phyloP scores from a whole-genome alignment of 2,113 vertebrate genomes.

The Oostethus manadensis region DNA sequence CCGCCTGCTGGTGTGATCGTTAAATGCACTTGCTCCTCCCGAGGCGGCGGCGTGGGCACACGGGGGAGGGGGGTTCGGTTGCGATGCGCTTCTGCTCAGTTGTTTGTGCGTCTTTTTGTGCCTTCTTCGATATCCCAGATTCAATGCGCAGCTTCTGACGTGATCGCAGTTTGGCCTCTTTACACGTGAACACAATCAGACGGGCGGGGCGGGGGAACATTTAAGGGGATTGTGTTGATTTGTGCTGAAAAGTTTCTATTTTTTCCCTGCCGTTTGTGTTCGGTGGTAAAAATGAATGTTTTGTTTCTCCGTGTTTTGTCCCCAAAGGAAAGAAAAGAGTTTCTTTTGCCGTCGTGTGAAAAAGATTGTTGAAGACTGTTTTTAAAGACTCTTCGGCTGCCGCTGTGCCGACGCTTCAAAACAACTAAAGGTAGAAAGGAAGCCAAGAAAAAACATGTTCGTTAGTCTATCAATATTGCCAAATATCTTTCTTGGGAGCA shows the following conservation, averaged over 20 bases:
- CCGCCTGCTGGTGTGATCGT: background rate
- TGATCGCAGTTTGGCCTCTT: conserved; percentile 66
- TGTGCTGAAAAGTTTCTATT: conserved; percentile 64
- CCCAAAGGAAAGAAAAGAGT: conserved; percentile 1
- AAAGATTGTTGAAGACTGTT: conserved; percentile 56
- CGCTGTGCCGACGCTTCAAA: too few species aligned
- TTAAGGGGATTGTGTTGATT: conserved; percentile 69
- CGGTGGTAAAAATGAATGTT: conserved; percentile 70
- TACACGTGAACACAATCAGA: conserved; percentile 62
- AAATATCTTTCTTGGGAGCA: conserved; percentile 6
- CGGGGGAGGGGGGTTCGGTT: conserved; percentile 39
- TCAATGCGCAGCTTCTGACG: conserved; percentile 73
- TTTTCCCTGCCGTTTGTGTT: conserved; percentile 31
- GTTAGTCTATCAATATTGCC: conserved; percentile 1
- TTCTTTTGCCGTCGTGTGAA: conserved; percentile 54
- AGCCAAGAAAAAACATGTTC: background rate
- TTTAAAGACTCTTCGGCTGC: conserved; percentile 22
- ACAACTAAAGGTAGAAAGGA: background rate
- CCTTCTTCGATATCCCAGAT: conserved; percentile 74
- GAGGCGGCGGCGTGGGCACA: conserved; percentile 3
- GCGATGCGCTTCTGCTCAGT: conserved; percentile 72
- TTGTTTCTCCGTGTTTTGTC: conserved; percentile 69
- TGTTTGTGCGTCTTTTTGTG: conserved; percentile 77
- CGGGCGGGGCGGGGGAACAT: conserved; percentile 45
- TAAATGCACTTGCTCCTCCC: conserved; percentile 54